Base-by-base conservation (phyloP, 2,113 vertebrate genomes). In the Chionodraco myersi region DNA sequence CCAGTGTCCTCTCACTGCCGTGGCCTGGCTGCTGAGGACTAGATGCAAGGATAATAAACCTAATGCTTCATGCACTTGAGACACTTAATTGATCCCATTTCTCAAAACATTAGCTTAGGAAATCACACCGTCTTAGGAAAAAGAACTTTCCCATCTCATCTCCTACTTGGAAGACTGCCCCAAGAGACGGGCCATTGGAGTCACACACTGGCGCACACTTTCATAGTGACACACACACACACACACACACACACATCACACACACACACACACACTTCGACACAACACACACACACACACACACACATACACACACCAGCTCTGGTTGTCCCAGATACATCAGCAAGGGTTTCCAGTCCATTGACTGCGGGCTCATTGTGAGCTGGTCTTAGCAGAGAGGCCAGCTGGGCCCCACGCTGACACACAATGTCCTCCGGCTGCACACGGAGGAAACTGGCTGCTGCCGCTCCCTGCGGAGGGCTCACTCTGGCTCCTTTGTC, bases 371-470 rank as follows among this genome's bases (percentile, higher is more conserved):
- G 85, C 90, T 94, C 90, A 93, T 92, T 91, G 92, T 85, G 92
- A 90, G 88, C 92, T 88, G 90, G 92, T 94, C 89, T 91, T 87
- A 92, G 88, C 90, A 91, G 92, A 92, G 90, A 90, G 91, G 85
- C 93, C 93, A 94, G 92, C 92, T 93, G 92, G 92, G 89, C 89
- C 88, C 91, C 92, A 89, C 91, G 83, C 88, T 81, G 92, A 90
- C 84, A 90, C 91, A 88, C 83, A 88, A 92, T 86, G 92, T 91
- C 89, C 89, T 79, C 69, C 23, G 88, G 88, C 92, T 78, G 85
- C 84, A 82, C 79, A 84, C 62, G 15, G 85, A 66, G 67, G 87
- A 88, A 89, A 89, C 81, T 82, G 88, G 69, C 88, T 85, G 82
- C 85, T 4, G 63, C 82, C 18, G 86, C 82, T 89, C 91, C 91